Conservation (phyloP, 1,140 invertebrate genomes). For the Temnothorax nylanderi region DNA sequence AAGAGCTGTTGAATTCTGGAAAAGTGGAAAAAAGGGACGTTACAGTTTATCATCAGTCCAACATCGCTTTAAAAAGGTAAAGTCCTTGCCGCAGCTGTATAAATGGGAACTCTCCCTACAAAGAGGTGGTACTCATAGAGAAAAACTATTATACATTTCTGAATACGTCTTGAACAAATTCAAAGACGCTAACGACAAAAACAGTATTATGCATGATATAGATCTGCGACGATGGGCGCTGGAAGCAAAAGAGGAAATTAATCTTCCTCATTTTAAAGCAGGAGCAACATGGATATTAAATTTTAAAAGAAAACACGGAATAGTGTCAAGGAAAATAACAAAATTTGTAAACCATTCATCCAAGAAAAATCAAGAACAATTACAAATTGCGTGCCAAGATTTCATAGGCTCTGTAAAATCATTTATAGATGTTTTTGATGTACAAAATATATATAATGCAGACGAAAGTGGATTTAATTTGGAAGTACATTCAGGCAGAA, state of each 20-base stretch:
- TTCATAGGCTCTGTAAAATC: neutral
- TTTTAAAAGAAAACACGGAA: conserved; percentile 1
- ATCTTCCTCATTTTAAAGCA: neutral
- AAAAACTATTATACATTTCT: neutral
- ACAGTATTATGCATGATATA: too few relatives aligned
- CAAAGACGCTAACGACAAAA: neutral
- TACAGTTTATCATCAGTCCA: neutral
- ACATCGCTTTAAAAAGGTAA: neutral
- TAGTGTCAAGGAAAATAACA: neutral
- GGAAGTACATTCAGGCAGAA: too few relatives aligned
- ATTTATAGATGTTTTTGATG: neutral
- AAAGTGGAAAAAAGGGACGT: neutral
- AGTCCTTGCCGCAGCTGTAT: neutral
- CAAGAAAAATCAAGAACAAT: neutral
- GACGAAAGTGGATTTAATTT: too few relatives aligned
- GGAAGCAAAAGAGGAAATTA: neutral
- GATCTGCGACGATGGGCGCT: neutral
- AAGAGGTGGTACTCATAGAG: neutral
- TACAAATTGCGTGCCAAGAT: neutral
- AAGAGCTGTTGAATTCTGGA: neutral
- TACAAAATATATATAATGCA: neutral
- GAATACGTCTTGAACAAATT: neutral
- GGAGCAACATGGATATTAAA: neutral
- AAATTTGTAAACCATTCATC: neutral
- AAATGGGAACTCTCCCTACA: neutral